Evolutionary conservation across 2,888 invertebrate species (phyloP).

Genomic region (Drosophila barbarae): DNA sequence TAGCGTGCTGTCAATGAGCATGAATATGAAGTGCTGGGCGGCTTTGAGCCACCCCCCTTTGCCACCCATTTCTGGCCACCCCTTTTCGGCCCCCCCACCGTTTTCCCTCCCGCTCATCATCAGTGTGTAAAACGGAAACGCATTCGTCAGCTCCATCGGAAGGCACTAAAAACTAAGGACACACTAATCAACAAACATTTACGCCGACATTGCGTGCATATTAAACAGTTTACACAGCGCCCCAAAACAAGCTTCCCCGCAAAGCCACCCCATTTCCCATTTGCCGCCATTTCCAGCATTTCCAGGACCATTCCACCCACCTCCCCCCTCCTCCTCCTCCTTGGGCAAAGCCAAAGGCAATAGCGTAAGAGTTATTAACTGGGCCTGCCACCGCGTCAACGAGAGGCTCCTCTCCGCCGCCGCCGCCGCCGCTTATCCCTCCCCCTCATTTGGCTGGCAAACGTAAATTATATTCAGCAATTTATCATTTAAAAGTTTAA

Average conservation of each 20-base stretch:
- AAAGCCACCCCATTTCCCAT: neutral
- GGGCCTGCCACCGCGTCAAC: constrained; percentile 57
- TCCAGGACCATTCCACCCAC: neutral
- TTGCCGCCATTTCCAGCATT: neutral
- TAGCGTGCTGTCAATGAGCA: constrained; percentile 75
- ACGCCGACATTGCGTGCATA: constrained; percentile 75
- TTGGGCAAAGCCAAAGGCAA: constrained; percentile 30
- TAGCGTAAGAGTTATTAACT: constrained; percentile 71
- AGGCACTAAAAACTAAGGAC: constrained; percentile 62
- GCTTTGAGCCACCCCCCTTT: neutral
- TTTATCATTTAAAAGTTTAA: constrained; percentile 76
- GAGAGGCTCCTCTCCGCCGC: constrained; percentile 1
- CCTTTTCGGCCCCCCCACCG: accelerated
- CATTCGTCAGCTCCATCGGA: constrained; percentile 48
- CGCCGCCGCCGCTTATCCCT: constrained; percentile 12
- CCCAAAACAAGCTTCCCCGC: neutral
- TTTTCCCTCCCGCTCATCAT: neutral
- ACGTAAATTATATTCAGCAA: constrained; percentile 72
- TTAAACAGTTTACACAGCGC: constrained; percentile 57
- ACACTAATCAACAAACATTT: constrained; percentile 75
- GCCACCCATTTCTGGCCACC: neutral
- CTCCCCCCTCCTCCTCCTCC: neutral
- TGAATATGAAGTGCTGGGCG: constrained; percentile 63
- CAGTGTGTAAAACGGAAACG: constrained; percentile 44
- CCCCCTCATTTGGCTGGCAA: constrained; percentile 33